Base-by-base conservation (phyloP, 2,113 vertebrate species). In the Peromyscus californicus region DNA sequence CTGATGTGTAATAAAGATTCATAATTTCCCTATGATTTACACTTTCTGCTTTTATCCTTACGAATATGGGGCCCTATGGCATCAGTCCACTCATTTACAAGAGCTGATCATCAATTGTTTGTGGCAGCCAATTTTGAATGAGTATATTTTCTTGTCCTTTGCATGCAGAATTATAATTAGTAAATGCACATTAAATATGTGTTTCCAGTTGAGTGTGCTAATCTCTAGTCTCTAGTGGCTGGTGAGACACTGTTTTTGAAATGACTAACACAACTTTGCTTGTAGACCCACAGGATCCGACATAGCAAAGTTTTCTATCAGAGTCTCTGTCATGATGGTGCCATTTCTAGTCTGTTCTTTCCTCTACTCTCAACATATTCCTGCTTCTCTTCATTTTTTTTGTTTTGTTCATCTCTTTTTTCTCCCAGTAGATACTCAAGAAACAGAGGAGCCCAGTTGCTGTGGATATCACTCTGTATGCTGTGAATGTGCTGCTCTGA, bases 191-290 rank as follows among this genome's bases (percentile, higher is more conserved):
- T 29, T 67, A 80, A 82, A 21, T 61, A 16, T 24, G 39, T 54
- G 39, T 54, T 84, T 54, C 33, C 57, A 82, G 31, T 22, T 48
- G 39, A 88, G 29, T 29, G 2, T 63, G n/a, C 36, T 79, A 67
- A 78, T 45, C 94, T 89, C 19, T 75, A 93, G 4, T 69, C 61
- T 94, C n/a, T 48, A 94, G 74, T 87, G 21, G 36, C 61, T 54
- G 74, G 70, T 69, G 31, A 88, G 9, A 92, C 0, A 54, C 42
- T 24, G 4, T 24, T 86, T 87, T 88, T 33, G 65, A 59, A 45
- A 72, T 45, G 86, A 94, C 72, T 39, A 80, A 79, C 36, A 42
- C n/a, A 91, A 36, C 4, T 69, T 93, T n/a, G 29, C 17, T 65
- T 72, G 61, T 12, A n/a, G 42, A 65, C 51, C 2, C 57, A 59